Base-by-base conservation (phyloP, 2,888 invertebrate genomes). In the Dicycla oo region DNA sequence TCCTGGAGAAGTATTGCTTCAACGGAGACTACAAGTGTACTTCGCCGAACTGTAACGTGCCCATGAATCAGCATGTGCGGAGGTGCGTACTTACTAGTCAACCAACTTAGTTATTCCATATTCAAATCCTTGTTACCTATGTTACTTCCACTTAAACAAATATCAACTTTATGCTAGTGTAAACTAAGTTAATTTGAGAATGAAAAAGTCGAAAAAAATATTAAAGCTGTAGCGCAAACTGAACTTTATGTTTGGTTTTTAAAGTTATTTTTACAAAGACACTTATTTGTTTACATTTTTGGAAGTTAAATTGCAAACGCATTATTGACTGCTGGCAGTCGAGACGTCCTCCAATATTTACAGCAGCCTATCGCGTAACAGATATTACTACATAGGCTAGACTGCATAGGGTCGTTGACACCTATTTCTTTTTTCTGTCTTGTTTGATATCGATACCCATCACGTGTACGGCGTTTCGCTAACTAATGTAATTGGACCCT, bases 1-100 rank as follows among this genome's bases (percentile, higher is more conserved):
- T 99, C 91, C 96, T 99, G 58, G 98, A 99, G 90, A 97, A 98
- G 73, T 99, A 99, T 91, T 99, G 99, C 92, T 98, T 99, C 92
- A 97, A 98, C 73, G 96, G 97, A 11, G 97, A 98, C 3, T 99
- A 98, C 92, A 97, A 97, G 76, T 99, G 99, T 88, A 98, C 98
- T 0, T 97, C 97, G 5, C 96, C 97, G 75, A 96, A 97, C 15
- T 99, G 99, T 91, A 97, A 97, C 74, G 97, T 98, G 26, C 97
- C 98, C 2, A 98, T 99, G 98, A 96, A 98, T 84, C 97, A 98
- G 68, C 99, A 99, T 90, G 97, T 98, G 11, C 96, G 99, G 64
- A 97, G 98, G 96, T 96, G 54, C 7, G 43, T 60, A 53, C 64
- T 47, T 7, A 61, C 4, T 45, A 45, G 13, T 18, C 8, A 2